Evolutionary conservation across 2,113 vertebrate species (phyloP), one percentile per base, ranked within the genome.

Genomic region (Gallinago paraguaiae): DNA sequence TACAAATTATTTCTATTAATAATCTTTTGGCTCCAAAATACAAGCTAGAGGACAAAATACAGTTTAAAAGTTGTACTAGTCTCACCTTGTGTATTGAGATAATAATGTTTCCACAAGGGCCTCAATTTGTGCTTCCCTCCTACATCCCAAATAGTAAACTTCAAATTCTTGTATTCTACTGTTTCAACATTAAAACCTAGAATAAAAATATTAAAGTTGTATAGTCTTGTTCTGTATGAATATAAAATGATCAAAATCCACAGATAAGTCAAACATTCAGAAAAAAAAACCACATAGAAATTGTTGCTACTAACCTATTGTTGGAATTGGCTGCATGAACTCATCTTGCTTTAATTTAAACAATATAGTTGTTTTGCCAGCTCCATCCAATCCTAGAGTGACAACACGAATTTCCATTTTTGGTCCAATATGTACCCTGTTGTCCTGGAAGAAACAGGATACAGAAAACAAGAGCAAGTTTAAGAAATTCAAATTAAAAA

Each of bases 401-500:
- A 99, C 99, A 61, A 99, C 99, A 1, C 99, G 98, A 96, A 99
- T 99, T 98, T 99, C 99, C 99, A 99, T 99, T 98, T 99, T 99
- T 85, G 99, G 99, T 84, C 99, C 99, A 86, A 99, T 99, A 97
- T 99, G 99, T 81, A 99, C 99, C 85, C 99, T 98, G 96, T 99
- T 99, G 97, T 99, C 99, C 99, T 99, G 82, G 11, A 95, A 95
- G 61, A 95, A 91, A 80, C 13, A 79, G 92, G 20, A 90, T 3
- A 82, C 10, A 60, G 18, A 86, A 53, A 86, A 37, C 11, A 74
- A 84, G 1, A 56, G 16, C 31, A 85, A 90, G 51, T 45, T 93
- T 30, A 69, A 7, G 8, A 93, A 56, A 60, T 24, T 51, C 4
- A 20, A 3, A 43, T 39, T 35, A 35, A 57, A 87, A 78, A 84